phyloP scores from a whole-genome alignment of 92 coral and sea anemone genomes.

The Plumapathes pennacea region DNA sequence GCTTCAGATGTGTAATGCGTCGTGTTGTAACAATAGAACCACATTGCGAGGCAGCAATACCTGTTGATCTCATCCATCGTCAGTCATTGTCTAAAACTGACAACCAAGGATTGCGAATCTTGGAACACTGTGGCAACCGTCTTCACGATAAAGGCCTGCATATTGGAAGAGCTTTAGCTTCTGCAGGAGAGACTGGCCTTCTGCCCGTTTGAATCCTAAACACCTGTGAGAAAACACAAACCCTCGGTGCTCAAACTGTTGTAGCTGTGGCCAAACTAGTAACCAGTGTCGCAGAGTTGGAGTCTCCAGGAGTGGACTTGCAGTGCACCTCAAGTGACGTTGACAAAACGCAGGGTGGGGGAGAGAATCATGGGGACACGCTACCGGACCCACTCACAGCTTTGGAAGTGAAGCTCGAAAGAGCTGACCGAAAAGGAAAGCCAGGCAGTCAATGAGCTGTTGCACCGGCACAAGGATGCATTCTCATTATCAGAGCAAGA shows the following conservation, averaged over 20 bases:
- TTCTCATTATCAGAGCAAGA: constrained; percentile 24
- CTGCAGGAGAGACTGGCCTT: constrained; percentile 1
- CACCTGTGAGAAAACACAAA: constrained; percentile 9
- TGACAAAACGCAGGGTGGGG: background rate
- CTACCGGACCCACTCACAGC: constrained; percentile 38
- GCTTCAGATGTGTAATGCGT: constrained; percentile 33
- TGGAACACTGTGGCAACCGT: constrained; percentile 12
- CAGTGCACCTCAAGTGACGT: background rate
- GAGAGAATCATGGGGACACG: background rate
- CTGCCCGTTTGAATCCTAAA: constrained; percentile 11
- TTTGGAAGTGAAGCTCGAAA: constrained; percentile 33
- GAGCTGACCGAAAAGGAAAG: constrained; percentile 21
- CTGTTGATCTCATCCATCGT: constrained; percentile 3
- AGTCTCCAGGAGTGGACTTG: background rate
- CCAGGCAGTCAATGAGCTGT: constrained; percentile 4
- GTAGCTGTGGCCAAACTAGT: constrained; percentile 16
- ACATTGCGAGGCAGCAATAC: constrained; percentile 25
- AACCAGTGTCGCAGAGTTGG: constrained; percentile 1
- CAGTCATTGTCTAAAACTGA: background rate
- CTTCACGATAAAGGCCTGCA: constrained; percentile 24
- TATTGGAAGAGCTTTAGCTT: constrained; percentile 24
- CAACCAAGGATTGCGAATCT: constrained; percentile 4
- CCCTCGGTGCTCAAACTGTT: constrained; percentile 16
- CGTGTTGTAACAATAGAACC: constrained; percentile 28
- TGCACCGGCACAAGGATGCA: constrained; percentile 17